These are phyloP conservation scores for Leiothrix lutea DNA, from an alignment of 2,113 vertebrate species.

Conservation along the genomic window DNA sequence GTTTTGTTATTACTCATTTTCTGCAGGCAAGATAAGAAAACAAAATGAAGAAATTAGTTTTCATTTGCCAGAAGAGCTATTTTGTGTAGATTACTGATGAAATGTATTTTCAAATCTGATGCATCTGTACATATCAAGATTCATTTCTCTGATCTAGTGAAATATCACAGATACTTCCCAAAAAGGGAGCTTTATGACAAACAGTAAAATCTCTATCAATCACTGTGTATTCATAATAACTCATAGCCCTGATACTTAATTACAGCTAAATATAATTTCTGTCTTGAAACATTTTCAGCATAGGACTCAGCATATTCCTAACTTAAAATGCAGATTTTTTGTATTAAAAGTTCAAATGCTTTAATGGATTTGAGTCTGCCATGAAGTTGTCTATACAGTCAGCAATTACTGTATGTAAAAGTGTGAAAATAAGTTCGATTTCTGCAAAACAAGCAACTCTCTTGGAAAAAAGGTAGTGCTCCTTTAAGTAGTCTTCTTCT, in stretches of 20 bases:
- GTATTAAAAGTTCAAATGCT: conserved; percentile 64
- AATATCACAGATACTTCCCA: conserved; percentile 39
- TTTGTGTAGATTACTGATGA: conserved; percentile 40
- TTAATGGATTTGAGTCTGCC: conserved; percentile 60
- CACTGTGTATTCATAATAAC: conserved; percentile 48
- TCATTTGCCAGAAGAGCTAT: conserved; percentile 37
- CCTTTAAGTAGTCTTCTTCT: conserved; percentile 40
- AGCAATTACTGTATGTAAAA: conserved; percentile 67
- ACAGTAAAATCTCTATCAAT: conserved; percentile 45
- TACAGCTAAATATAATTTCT: conserved; percentile 48
- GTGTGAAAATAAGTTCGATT: conserved; percentile 67
- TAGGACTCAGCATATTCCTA: conserved; percentile 12
- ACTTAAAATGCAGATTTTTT: conserved; percentile 50
- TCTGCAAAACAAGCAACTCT: conserved; percentile 59
- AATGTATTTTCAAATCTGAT: conserved; percentile 50
- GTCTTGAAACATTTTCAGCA: conserved; percentile 25
- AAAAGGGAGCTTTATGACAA: conserved; percentile 36
- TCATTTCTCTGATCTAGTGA: conserved; percentile 44
- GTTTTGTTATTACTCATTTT: conserved; percentile 52
- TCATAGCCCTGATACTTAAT: conserved; percentile 18
- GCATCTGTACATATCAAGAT: conserved; percentile 25
- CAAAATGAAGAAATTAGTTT: conserved; percentile 55
- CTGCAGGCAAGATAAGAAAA: conserved; percentile 50
- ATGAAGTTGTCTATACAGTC: conserved; percentile 44
- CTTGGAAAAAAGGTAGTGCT: conserved; percentile 52